Evolutionary conservation across 1,140 invertebrate species (phyloP).

Genomic region (Coenobita brevimanus): DNA sequence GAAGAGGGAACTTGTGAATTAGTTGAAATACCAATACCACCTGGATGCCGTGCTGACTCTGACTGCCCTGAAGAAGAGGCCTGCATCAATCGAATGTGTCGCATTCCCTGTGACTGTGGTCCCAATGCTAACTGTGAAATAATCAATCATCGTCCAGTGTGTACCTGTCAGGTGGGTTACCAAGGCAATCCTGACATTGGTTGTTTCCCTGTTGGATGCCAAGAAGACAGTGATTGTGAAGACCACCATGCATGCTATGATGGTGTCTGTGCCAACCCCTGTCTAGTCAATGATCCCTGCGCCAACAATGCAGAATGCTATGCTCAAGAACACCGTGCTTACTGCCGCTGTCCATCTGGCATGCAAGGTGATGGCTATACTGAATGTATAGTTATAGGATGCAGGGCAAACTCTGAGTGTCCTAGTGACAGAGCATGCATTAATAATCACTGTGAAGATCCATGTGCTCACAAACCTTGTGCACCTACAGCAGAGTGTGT

Average conservation of each 20-base stretch:
- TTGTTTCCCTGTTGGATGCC: conserved; percentile 86
- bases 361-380: conserved; percentile 85
- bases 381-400: conserved; percentile 87
- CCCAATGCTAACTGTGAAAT: conserved; percentile 87
- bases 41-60: conserved; percentile 84
- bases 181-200: conserved; percentile 88
- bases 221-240: conserved; percentile 85
- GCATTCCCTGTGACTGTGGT: conserved; percentile 91
- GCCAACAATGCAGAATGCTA: conserved; percentile 88
- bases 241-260: conserved; percentile 85
- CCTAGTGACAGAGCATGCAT: conserved; percentile 87
- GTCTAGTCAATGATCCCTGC: conserved; percentile 85
- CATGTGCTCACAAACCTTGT: conserved; percentile 84
- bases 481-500: conserved; percentile 84
- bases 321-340: conserved; percentile 81
- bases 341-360: conserved; percentile 86
- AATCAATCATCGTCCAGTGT: conserved; percentile 87
- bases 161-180: conserved; percentile 86
- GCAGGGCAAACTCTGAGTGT: conserved; percentile 90
- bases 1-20: conserved; percentile 83
- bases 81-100: conserved; percentile 88
- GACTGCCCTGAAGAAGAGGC: conserved; percentile 86
- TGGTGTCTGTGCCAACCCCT: conserved; percentile 88
- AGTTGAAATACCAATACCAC: conserved; percentile 79
- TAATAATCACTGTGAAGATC: conserved; percentile 89